phyloP scores from a whole-genome alignment of 2,797 vertebrate species.

The Menidia menidia region DNA sequence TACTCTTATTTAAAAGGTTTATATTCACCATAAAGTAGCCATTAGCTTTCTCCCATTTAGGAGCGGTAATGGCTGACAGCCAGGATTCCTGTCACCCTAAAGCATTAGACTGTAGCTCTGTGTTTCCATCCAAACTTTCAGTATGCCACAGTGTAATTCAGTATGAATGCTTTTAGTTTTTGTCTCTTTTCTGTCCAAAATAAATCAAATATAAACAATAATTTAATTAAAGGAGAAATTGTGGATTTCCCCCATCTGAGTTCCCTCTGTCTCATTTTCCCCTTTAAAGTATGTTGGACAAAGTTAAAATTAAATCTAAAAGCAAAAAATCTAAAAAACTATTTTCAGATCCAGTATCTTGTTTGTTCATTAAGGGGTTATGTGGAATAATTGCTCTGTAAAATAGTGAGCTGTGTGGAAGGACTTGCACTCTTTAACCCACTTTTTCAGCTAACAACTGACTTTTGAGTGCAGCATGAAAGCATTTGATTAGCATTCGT shows the following conservation, averaged over 20 bases:
- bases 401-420: not conserved
- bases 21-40: not conserved
- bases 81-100: not conserved
- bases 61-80: not conserved
- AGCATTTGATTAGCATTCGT: too few species aligned
- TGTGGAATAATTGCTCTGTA: not conserved
- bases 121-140: too few species aligned
- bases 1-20: not conserved
- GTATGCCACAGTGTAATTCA: not conserved
- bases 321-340: not conserved
- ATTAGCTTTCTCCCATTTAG: not conserved
- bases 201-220: too few species aligned
- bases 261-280: too few species aligned
- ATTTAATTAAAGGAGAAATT: too few species aligned
- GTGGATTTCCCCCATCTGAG: too few species aligned
- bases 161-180: not conserved
- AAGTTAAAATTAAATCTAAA: not conserved
- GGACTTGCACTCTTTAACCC: not conserved
- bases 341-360: not conserved
- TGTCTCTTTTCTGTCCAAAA: not conserved
- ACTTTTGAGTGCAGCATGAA: too few species aligned
- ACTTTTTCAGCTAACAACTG: too few species aligned
- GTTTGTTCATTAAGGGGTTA: not conserved
- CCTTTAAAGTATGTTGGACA: not conserved
- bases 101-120: not conserved